Base-by-base conservation (phyloP, 2,113 vertebrate genomes). In the Aspiorhynchus laticeps region DNA sequence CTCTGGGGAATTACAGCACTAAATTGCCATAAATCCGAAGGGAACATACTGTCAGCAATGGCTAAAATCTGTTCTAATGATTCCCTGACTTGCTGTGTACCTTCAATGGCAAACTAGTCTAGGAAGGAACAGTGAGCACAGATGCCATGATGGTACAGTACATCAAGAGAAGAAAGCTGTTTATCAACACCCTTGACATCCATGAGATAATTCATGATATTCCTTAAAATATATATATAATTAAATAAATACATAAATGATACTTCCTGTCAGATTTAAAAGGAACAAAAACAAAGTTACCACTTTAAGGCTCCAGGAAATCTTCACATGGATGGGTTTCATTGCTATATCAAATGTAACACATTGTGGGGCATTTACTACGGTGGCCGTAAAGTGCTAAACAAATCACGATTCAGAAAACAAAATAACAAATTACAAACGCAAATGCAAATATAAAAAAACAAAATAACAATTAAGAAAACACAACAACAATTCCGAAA, bases 1-100 rank as follows among this genome's bases (percentile, higher is more conserved):
- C 88, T 75, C 88, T 28, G 67, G 89, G 80, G 90, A 71, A 87
- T 90, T 90, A 85, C 85, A 86, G 86, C 83, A 90, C 85, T 77
- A 90, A 90, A 91, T 80, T 88, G 75, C 63, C 46, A 87, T 89
- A 85, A 91, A 91, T 91, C 88, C 59, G 83, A 76, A 53, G 74
- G 51, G 86, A 86, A 79, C 67, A 88, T 59, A 51, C 83, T 89
- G 88, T 92, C 91, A 90, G 80, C 85, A 53, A 81, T 38, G 67
- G 84, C 69, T 80, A 81, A 89, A 91, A 89, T 51, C 33, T 73
- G 76, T 59, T 89, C 84, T 83, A 90, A 85, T 88, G 83, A 89
- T 75, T 86, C 87, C 83, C 81, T 89, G 67, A 87, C 80, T 87
- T 78, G 84, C 65, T 19, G 41, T 89, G 84, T 85, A 91, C 80